Evolutionary conservation across 2,888 invertebrate genomes (phyloP), one percentile per base, ranked within the genome.

Genomic region (Augiades crinisus): DNA sequence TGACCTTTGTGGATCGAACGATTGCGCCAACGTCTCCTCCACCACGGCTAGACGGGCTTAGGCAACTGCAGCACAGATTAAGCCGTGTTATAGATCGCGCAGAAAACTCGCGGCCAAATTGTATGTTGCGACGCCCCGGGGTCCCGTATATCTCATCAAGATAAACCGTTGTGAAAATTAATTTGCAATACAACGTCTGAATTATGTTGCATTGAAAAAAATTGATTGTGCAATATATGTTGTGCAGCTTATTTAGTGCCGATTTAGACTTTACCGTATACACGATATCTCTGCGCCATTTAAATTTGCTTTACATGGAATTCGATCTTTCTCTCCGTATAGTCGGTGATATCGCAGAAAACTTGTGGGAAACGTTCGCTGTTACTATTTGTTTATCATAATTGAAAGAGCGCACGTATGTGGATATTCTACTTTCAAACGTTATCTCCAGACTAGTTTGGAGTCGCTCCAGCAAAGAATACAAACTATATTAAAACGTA

Each of bases 1-100:
- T 87, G 87, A 88, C 88, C 88, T 88, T 87, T 88, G 87, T 78
- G 81, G 83, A 86, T 84, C 78, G 86, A 83, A 78, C 78, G 83
- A 85, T 86, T 87, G 87, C 87, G 64, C 80, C 81, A 84, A 75
- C 69, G 72, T 72, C 79, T 83, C 79, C 81, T 85, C 82, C 68
- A 76, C 69, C 69, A 68, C 70, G 79, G 72, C 83, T 82, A 82
- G 82, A 84, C 87, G 68, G 71, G 79, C 86, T 87, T 86, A 69
- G 75, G 87, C 86, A 87, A 87, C 77, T 67, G 68, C 69, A 65
- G 65, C 83, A 81, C 68, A 85, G 84, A 87, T 68, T 75, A 76
- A 62, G 62, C 63, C 53, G 61, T 58, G 64, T 62, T 65, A 68
- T 67, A 80, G 78, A 79, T 65, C 67, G 58, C 64, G 63, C 70